Conservation (phyloP, 1,140 invertebrate species). For the Hycleus cichorii region DNA sequence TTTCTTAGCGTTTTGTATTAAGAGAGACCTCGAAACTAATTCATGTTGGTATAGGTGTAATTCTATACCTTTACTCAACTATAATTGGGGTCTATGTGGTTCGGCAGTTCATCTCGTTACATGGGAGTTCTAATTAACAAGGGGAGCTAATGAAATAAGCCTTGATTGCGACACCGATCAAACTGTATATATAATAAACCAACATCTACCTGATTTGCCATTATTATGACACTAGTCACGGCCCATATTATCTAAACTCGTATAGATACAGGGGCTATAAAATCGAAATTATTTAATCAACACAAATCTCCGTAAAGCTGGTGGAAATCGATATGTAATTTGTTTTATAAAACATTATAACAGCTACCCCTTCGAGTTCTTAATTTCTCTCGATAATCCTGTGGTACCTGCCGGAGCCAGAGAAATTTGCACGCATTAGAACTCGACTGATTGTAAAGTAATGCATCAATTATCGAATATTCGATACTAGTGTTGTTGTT, state of each 20-base stretch:
- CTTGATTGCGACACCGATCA: constrained; percentile 32
- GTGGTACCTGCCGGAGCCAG: constrained; percentile 18
- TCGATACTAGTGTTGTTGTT: constrained; percentile 1
- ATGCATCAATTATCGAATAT: constrained; percentile 21
- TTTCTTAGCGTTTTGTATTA: constrained; percentile 3
- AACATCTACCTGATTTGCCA: constrained; percentile 4
- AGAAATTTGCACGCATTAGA: background rate
- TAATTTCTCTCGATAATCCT: background rate
- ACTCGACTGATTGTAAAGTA: constrained; percentile 18
- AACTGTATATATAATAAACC: constrained; percentile 19
- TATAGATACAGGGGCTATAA: too few species aligned
- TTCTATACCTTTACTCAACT: constrained; percentile 22
- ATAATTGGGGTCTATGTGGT: constrained; percentile 29
- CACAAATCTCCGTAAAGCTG: too few species aligned
- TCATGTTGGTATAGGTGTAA: constrained; percentile 25
- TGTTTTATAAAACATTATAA: too few species aligned
- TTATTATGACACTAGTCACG: background rate
- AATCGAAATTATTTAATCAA: too few species aligned
- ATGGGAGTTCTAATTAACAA: constrained; percentile 29
- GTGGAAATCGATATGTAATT: too few species aligned
- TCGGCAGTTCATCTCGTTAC: constrained; percentile 26
- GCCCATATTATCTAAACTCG: background rate
- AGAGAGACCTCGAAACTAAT: constrained; percentile 23
- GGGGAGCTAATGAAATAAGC: constrained; percentile 31
- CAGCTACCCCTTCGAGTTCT: too few species aligned